phyloP scores from a whole-genome alignment of 1,140 invertebrate species.

The Reticulitermes speratus region DNA sequence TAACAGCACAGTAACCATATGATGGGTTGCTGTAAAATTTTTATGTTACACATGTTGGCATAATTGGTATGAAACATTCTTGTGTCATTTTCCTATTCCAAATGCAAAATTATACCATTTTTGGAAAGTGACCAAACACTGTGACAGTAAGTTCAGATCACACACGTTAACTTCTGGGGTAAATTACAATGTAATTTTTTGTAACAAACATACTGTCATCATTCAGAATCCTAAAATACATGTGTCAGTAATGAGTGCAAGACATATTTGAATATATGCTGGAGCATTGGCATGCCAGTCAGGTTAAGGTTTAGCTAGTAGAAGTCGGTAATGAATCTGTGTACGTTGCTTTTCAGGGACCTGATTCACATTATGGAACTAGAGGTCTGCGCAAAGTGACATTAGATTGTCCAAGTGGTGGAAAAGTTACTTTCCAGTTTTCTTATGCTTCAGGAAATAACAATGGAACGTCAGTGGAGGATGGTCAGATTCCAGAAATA shows the following conservation, averaged over 20 bases:
- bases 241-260: background rate
- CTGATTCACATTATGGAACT: constrained; percentile 85
- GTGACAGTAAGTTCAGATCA: no score
- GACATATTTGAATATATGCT: background rate
- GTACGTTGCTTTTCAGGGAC: constrained; percentile 62
- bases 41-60: no score
- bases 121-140: no score
- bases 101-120: no score
- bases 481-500: constrained; percentile 88
- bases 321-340: background rate
- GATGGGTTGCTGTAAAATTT: no score
- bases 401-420: constrained; percentile 69
- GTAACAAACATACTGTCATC: no score
- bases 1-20: no score
- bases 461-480: constrained; percentile 87
- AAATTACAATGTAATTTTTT: no score
- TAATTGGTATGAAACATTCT: no score
- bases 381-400: constrained; percentile 76
- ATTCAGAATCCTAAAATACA: background rate
- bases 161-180: no score
- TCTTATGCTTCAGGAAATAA: constrained; percentile 84
- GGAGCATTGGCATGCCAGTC: background rate
- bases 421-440: constrained; percentile 81
- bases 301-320: background rate
- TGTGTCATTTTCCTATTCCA: no score